Evolutionary conservation across 2,113 vertebrate genomes (phyloP).

Genomic region (Nannobrachium achirus): DNA sequence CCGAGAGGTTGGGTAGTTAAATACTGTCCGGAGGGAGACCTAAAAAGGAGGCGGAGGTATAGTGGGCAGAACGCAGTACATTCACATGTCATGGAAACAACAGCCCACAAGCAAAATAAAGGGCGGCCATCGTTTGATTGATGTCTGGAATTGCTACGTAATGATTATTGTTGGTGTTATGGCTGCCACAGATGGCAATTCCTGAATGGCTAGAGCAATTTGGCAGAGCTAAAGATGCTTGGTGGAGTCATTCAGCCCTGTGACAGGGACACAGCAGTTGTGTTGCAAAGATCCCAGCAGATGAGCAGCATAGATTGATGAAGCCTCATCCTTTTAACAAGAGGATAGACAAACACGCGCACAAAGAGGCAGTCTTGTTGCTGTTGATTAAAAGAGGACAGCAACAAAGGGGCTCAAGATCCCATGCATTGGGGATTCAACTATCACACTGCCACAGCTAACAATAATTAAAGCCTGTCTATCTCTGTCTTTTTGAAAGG

Average conservation of each 20-base stretch:
- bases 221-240: constrained; percentile 8
- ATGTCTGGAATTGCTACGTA: constrained; percentile 29
- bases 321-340: constrained; percentile 22
- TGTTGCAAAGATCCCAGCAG: neutral
- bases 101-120: too few relatives aligned
- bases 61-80: neutral
- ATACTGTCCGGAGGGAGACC: neutral
- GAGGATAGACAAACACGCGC: constrained; percentile 8
- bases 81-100: neutral
- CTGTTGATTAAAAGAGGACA: constrained; percentile 42
- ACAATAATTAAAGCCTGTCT: constrained; percentile 43
- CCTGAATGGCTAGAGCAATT: constrained; percentile 18
- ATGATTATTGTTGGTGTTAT: constrained; percentile 24
- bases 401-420: constrained; percentile 10
- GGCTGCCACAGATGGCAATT: constrained; percentile 27
- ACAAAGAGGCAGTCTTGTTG: constrained; percentile 14
- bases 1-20: neutral
- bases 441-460: constrained; percentile 6
- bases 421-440: constrained; percentile 1
- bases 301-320: constrained; percentile 28
- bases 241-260: neutral
- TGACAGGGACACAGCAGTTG: neutral
- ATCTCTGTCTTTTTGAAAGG: constrained; percentile 18
- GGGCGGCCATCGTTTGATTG: constrained; percentile 21
- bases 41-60: neutral